Conservation (phyloP, 2,113 vertebrate genomes). For the Gambusia holbrooki region DNA sequence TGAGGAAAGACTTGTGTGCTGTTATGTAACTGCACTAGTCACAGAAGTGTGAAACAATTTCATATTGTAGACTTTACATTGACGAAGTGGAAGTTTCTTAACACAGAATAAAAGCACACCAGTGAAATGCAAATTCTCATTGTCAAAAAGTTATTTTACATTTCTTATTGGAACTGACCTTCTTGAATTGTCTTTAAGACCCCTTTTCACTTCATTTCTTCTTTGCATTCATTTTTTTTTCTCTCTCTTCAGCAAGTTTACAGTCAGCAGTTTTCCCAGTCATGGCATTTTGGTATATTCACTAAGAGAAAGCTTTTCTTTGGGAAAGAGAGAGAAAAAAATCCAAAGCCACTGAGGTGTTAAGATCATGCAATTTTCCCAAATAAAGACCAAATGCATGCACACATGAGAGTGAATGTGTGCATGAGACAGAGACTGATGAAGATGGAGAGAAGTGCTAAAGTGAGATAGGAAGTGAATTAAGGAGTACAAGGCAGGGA, state of each 20-base stretch:
- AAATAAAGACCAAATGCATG: slow-evolving; percentile 67
- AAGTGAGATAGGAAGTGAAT: slow-evolving; percentile 64
- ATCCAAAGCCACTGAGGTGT: slow-evolving; percentile 51
- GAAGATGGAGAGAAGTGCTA: slow-evolving; percentile 45
- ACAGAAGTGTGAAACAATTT: no score
- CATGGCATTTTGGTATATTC: slow-evolving; percentile 51
- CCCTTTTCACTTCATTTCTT: background rate
- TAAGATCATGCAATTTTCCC: slow-evolving; percentile 70
- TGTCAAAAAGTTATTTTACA: background rate
- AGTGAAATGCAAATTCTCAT: background rate
- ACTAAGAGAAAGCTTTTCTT: slow-evolving; percentile 34
- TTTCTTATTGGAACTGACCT: background rate
- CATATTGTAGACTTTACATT: background rate
- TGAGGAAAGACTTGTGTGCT: no score
- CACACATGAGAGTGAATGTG: slow-evolving; percentile 5
- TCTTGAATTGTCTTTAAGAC: background rate
- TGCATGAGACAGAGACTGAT: slow-evolving; percentile 44
- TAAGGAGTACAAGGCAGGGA: slow-evolving; percentile 24
- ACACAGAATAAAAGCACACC: background rate
- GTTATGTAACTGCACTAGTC: background rate
- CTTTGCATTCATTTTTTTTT: slow-evolving; percentile 36
- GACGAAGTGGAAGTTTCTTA: background rate
- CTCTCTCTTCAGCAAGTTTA: slow-evolving; percentile 17
- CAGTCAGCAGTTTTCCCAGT: slow-evolving; percentile 55
- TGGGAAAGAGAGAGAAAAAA: slow-evolving; percentile 1